Evolutionary conservation across 2,113 vertebrate genomes (phyloP), one percentile per base, ranked within the genome.

Genomic region (Eclectus roratus): DNA sequence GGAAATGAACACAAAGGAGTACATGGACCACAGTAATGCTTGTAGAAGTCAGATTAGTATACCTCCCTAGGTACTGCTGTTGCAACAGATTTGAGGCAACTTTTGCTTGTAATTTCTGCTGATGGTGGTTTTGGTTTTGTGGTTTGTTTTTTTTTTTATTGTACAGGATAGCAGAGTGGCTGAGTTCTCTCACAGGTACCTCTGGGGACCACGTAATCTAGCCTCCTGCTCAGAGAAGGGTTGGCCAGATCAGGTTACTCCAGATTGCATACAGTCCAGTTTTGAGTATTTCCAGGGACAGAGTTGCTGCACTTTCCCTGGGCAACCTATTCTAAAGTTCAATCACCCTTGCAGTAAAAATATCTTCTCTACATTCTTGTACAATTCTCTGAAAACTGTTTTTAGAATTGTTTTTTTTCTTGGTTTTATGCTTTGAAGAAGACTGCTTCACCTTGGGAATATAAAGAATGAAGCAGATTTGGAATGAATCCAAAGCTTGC

Each of bases 171-270:
- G 17, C 23, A 46, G 28, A 43, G 1, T 43, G 10, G 8, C 7
- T 69, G 29, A 47, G 4, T 43, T 63, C 27, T 35, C 10, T 35
- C 10, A 65, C 3, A 5, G 7, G 4, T 6, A 13, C 1, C 8
- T 53, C 12, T 92, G 37, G 28, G 68, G 24, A 43, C 21, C 8
- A 37, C 2, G 3, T 52, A 50, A 28, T 21, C 8, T 18, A 63
- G 3, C 0, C 25, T 1, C 14, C 21, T 58, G 7, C 23, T 69
- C 39, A 53, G 17, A 73, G 9, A 3, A 56, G 3, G 4, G 7
- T 1, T 65, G 23, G 20, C 14, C 55, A 53, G 19, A 31, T 33
- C 9, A 50, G 6, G 18, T 66, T 88, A 13, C 8, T 66, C 7
- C 29, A 80, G 28, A 37, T 46, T 4, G 1, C 28, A 14, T 41